Conservation (phyloP, 2,888 invertebrate genomes). For the Shargacucullia verbasci region DNA sequence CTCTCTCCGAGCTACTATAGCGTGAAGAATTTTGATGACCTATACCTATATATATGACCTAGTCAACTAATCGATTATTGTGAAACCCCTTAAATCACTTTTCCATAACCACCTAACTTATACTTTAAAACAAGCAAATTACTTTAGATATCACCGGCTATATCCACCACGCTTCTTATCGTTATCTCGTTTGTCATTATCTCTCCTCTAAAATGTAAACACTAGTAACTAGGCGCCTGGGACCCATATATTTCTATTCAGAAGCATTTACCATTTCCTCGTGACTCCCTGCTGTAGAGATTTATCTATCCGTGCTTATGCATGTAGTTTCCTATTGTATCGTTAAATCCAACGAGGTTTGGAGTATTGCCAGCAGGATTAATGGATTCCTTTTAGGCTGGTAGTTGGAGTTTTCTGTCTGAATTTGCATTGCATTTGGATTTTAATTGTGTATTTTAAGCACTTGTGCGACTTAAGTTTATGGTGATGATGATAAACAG, state of each 20-base stretch:
- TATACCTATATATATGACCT: too few relatives aligned
- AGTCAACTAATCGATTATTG: too few relatives aligned
- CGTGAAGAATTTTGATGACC: too few relatives aligned
- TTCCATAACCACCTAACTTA: too few relatives aligned
- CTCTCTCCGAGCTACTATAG: too few relatives aligned
- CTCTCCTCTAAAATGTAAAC: constrained; percentile 19
- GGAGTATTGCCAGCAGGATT: constrained; percentile 40
- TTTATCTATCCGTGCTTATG: constrained; percentile 19
- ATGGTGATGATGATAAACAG: too few relatives aligned
- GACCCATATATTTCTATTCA: constrained; percentile 22
- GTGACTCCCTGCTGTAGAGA: constrained; percentile 6
- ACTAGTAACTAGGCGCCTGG: constrained; percentile 9
- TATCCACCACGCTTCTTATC: too few relatives aligned
- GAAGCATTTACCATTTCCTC: constrained; percentile 29
- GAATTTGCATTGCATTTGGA: constrained; percentile 17
- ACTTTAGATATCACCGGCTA: too few relatives aligned
- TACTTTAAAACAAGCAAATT: too few relatives aligned
- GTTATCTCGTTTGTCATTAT: too few relatives aligned
- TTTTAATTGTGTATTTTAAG: constrained; percentile 8
- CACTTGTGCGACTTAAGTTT: not conserved
- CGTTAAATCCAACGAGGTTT: constrained; percentile 17
- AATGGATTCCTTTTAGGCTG: constrained; percentile 29
- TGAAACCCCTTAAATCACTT: too few relatives aligned
- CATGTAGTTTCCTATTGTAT: constrained; percentile 21
- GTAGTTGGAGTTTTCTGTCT: constrained; percentile 13